A percentile compares a stretch with the other conserved stretches of the same genome.
phyloP scores from a whole-genome alignment of 1,140 invertebrate genomes.

The Ceratoteleas bidentatus region DNA sequence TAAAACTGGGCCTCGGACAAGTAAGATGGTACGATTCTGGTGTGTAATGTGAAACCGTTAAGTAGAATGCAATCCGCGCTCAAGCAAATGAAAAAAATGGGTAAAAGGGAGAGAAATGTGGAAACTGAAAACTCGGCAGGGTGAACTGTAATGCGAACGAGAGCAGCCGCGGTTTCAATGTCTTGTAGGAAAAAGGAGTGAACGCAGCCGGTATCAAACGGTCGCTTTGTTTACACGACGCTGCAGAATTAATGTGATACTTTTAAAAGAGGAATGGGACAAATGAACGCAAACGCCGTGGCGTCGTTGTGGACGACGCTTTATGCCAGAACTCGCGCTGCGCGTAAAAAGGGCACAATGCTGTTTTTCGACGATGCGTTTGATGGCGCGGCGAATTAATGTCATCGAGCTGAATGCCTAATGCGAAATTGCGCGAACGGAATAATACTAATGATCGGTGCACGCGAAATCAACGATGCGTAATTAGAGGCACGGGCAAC shows the following conservation, averaged over 20 bases:
- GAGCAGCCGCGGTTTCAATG: constrained; percentile 36
- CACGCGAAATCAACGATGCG: constrained; percentile 40
- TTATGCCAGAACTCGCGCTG: neutral
- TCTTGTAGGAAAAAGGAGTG: constrained; percentile 38
- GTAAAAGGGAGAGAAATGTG: constrained; percentile 6
- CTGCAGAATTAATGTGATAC: constrained; percentile 26
- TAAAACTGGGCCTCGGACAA: no score
- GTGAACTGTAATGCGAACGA: constrained; percentile 55
- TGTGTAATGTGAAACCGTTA: constrained; percentile 38
- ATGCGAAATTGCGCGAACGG: constrained; percentile 21
- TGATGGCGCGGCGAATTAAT: constrained; percentile 27
- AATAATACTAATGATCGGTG: constrained; percentile 57
- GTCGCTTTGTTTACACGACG: constrained; percentile 15
- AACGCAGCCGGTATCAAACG: constrained; percentile 22
- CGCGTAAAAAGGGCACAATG: neutral
- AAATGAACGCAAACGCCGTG: neutral
- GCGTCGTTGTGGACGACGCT: constrained; percentile 8
- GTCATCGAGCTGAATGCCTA: constrained; percentile 11
- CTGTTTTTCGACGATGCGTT: neutral
- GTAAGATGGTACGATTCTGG: no score
- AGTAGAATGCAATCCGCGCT: constrained; percentile 52
- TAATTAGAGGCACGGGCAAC: constrained; percentile 54
- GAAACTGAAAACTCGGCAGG: constrained; percentile 28
- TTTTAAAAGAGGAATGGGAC: neutral
- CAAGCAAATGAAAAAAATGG: constrained; percentile 43